Percentiles rank a stretch among this genome's conserved stretches.
Conservation (phyloP, 64 coral and sea anemone genomes). For the Pachyseris speciosa region DNA sequence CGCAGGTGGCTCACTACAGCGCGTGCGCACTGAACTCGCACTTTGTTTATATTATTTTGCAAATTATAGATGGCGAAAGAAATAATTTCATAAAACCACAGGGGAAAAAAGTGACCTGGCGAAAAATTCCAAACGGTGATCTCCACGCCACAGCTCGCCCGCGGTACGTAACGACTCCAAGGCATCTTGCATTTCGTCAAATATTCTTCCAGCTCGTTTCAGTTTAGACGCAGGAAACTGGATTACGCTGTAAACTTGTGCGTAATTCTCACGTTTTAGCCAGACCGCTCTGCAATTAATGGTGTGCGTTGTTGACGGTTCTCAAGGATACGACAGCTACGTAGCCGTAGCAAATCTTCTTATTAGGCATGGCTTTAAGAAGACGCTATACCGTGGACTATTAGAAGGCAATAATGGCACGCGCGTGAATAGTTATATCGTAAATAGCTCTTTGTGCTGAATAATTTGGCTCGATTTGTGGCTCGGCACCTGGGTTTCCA, state of each 20-base stretch:
- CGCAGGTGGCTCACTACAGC: background rate
- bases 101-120: background rate
- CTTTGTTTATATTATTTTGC: constrained; percentile 20
- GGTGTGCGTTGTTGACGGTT: constrained; percentile 16
- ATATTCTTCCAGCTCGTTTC: background rate
- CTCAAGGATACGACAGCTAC: background rate
- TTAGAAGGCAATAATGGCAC: background rate
- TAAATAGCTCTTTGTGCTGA: constrained; percentile 21
- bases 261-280: background rate
- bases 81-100: constrained; percentile 6
- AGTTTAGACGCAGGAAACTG: background rate
- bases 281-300: background rate
- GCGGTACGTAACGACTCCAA: background rate
- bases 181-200: background rate
- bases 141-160: background rate
- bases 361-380: background rate
- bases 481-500: background rate
- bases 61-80: background rate
- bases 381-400: background rate
- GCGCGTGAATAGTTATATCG: background rate
- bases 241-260: background rate
- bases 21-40: background rate
- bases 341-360: background rate
- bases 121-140: background rate
- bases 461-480: background rate